Evolutionary conservation across 1,140 invertebrate genomes (phyloP), one percentile per base, ranked within the genome.

Genomic region (honey bee (Apis mellifera)): DNA sequence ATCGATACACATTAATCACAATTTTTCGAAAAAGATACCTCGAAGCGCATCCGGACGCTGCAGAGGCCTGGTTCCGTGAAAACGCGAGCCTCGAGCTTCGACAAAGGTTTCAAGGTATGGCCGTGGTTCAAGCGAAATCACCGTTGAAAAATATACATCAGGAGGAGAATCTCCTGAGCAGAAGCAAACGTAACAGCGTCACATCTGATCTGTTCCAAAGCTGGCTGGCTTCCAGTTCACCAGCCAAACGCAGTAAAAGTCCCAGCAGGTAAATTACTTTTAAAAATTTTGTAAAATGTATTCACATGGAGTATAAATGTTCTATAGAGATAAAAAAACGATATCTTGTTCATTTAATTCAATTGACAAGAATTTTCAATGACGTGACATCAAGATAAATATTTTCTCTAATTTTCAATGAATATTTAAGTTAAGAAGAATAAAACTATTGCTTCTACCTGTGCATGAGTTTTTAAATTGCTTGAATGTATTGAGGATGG

Each of bases 171-270:
- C 59, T 90, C 15, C 76, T 92, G 15, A 89, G 71, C 21, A 84
- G 90, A 48, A 90, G 86, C 57, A 94, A 94, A 82, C 95, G 97
- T 66, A 97, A 97, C 78, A 98, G 97, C 65, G 96, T 98, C 57
- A 97, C 97, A 12, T 97, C 97, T 68, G 97, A 98, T 90, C 94
- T 98, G 64, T 97, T 98, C 91, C 97, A 98, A 89, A 95, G 96
- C 73, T 97, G 97, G 97, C 94, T 97, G 90, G 95, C 96, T 23
- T 95, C 96, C 52, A 97, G 96, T 78, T 95, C 93, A 13, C 96
- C 96, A 4, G 95, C 96, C 68, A 95, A 94, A 84, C 89, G 93
- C 75, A 93, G 94, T 70, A 94, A 89, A 71, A 95, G 94, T 75
- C 94, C 95, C 17, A 93, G 92, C 95, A 96, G 96, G 96, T 96